Base-by-base conservation (phyloP, 2,797 vertebrate species). In the Tapera naevia region DNA sequence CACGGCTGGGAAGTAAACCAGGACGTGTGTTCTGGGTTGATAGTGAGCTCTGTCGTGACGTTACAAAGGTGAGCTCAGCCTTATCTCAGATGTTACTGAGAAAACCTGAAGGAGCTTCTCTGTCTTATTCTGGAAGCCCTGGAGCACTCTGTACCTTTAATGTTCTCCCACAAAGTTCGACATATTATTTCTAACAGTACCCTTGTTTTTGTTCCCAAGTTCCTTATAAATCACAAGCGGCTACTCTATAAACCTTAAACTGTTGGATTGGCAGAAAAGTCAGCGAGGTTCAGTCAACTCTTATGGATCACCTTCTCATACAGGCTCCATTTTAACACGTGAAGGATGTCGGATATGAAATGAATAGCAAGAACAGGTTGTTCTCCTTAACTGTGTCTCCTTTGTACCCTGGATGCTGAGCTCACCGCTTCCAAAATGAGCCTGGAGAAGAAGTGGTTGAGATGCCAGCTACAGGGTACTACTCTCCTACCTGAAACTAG, bases 11-110 rank as follows among this genome's bases (percentile, higher is more conserved):
- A 89, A 61, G 62, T 72, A 91, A 85, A 35, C 9, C 56, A 86
- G 7, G 54, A 37, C 54, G 14, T 48, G 50, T n/a, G 73, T 24
- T 32, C 66, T 70, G 43, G 10, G 21, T 56, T 4, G 0, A 48
- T 48, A 35, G 32, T 48, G 2, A 79, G n/a, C 1, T 0, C 1
- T 6, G 24, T 41, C 33, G 53, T 66, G 11, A 22, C 4, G 33
- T 82, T 4, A 7, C 16, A 54, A 41, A 69, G 17, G 9, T 54
- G 51, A 81, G 17, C 27, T 89, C 50, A 75, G 66, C 28, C 11
- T 24, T 24, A 78, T 32, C 28, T 50, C 51, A 76, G 60, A 46
- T 24, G 24, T 28, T 75, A 65, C 17, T 76, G 64, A 73, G 30
- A 32, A 62, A 78, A 76, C 30, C 33, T 30, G 16, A 21, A 87